Percentiles rank a stretch among this genome's conserved stretches.
phyloP scores from a whole-genome alignment of 2,888 invertebrate species.

The Drosophila sordidapex region DNA sequence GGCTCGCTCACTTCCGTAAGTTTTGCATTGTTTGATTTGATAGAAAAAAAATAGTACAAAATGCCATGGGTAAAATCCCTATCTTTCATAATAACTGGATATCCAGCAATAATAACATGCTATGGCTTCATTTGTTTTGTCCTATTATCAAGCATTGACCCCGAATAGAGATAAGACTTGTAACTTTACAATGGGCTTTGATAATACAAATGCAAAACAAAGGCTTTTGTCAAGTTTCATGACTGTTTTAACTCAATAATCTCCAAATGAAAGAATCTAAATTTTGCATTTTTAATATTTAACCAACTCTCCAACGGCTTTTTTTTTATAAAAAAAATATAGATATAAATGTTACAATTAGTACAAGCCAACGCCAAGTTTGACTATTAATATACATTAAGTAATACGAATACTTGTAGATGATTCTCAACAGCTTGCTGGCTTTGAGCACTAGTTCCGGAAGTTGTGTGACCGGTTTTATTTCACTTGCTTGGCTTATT shows the following conservation, averaged over 20 bases:
- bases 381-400: constrained; percentile 11
- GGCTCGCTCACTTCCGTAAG: constrained; percentile 62
- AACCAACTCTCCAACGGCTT: not conserved
- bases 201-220: not conserved
- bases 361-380: constrained; percentile 1
- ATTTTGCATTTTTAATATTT: not conserved
- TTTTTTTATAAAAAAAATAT: not conserved
- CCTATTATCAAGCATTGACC: constrained; percentile 61
- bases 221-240: not conserved
- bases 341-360: not conserved
- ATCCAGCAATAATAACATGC: not conserved
- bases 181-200: constrained; percentile 20
- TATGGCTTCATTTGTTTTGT: not conserved
- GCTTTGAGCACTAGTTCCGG: constrained; percentile 5
- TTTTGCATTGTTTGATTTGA: not conserved
- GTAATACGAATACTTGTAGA: constrained; percentile 20
- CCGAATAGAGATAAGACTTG: constrained; percentile 25
- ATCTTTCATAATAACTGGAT: not conserved
- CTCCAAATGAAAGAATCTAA: not conserved
- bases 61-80: not conserved
- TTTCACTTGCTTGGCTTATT: constrained; percentile 35
- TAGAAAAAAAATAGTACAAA: not conserved
- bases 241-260: not conserved
- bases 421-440: constrained; percentile 26
- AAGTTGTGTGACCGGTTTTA: constrained; percentile 60